Base-by-base conservation (phyloP, 2,888 invertebrate species). In the Agrotis clavis region DNA sequence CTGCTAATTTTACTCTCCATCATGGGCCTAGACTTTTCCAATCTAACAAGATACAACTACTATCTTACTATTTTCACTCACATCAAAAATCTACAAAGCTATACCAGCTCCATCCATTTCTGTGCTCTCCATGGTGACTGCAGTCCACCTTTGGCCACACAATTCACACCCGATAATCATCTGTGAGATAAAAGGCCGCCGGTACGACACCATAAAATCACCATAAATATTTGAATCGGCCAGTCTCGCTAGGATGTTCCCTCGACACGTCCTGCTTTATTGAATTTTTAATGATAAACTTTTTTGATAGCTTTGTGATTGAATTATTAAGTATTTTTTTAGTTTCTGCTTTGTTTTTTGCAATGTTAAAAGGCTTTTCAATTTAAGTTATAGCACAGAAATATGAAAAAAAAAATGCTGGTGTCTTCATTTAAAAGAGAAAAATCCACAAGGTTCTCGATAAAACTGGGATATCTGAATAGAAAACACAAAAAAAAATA, bases 121-220 rank as follows among this genome's bases (percentile, higher is more conserved):
- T 71, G 82, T 80, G 79, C 81, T 90, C 83, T 79, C 79, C 78
- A 88, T 85, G 82, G 91, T 91, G 88, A 91, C 88, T 86, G 82
- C 87, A 90, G 88, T 91, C 91, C 89, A 91, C 87, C 88, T 93
- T 89, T 90, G 90, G 83, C 86, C 88, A 86, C 89, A 89, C 94
- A 93, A 95, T 95, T 95, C 93, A 95, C 95, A 95, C 94, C 93
- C 90, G 94, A 95, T 95, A 93, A 95, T 94, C 91, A 92, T 93
- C 93, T 92, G 87, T 85, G 88, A 92, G 94, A 94, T 94, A 93
- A 91, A 92, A 88, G 88, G 90, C 90, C 89, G 89, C 86, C 89
- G 87, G 87, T 87, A 87, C 88, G 86, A 90, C 89, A 89, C 89
- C 88, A 88, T 88, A 88, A 90, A 92, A 92, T 91, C 89, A 89